Percentiles rank a stretch among this genome's conserved stretches.
Evolutionary conservation across 2,113 vertebrate species (phyloP).

Genomic region (Leiothrix lutea): DNA sequence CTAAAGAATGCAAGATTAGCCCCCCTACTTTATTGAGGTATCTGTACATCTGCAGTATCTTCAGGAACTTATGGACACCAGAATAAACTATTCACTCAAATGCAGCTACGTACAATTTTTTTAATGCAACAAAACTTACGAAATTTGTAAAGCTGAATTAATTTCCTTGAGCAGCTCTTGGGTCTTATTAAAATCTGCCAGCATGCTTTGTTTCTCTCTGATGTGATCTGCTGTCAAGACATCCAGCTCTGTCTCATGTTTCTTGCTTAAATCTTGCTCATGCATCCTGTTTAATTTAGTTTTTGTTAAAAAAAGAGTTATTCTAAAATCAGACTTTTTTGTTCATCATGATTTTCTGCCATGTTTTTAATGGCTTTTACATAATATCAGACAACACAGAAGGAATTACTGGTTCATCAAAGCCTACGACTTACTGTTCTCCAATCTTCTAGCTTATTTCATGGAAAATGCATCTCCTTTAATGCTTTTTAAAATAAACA

Average conservation of each 20-base stretch:
- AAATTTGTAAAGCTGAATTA: constrained; percentile 96
- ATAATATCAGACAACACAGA: constrained; percentile 13
- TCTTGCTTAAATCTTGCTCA: constrained; percentile 96
- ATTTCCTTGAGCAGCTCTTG: constrained; percentile 98
- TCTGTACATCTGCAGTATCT: background rate
- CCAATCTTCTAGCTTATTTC: constrained; percentile 59
- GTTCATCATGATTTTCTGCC: constrained; percentile 59
- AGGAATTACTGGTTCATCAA: constrained; percentile 37
- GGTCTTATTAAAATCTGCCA: constrained; percentile 98
- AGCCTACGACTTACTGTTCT: constrained; percentile 46
- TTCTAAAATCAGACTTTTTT: constrained; percentile 63
- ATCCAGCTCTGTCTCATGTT: constrained; percentile 89
- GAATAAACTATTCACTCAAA: constrained; percentile 32
- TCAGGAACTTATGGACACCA: background rate
- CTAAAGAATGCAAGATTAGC: background rate
- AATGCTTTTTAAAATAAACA: constrained; percentile 71
- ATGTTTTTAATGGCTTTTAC: constrained; percentile 46
- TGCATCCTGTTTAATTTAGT: constrained; percentile 88
- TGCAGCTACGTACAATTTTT: constrained; percentile 43
- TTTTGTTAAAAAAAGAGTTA: constrained; percentile 78
- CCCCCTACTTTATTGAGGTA: background rate
- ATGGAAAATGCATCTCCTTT: constrained; percentile 74
- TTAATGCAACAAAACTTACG: constrained; percentile 83
- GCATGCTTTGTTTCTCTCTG: constrained; percentile 95
- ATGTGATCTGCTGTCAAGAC: constrained; percentile 89